Evolutionary conservation across 2,888 invertebrate species (phyloP), one percentile per base, ranked within the genome.

Genomic region (Imbricaverruca yamaguchii): DNA sequence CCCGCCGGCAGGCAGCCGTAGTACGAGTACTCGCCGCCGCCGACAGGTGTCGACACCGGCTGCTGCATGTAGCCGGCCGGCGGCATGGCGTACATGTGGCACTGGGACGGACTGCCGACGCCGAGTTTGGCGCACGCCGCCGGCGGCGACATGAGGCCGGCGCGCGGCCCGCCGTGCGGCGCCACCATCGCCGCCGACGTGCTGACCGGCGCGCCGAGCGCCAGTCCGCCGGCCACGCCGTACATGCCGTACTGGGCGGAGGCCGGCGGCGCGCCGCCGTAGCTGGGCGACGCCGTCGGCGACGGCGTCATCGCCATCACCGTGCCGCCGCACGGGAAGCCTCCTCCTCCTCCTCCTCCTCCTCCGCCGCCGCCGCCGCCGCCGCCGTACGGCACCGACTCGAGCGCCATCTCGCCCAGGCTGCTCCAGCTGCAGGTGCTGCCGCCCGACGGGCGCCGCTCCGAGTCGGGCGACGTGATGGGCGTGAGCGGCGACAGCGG

Each of bases 401-500:
- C 69, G 39, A 53, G 39, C 69, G 69, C 69, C 69, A 69, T 39
- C 69, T 69, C 69, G 12, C 69, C 69, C 39, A 53, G 39, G 69
- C 69, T 69, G 69, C 69, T 18, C 69, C 69, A 69, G 15, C 69
- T 69, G 69, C 69, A 69, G 18, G 69, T 69, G 69, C 69, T 69
- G 69, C 69, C n/a, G 18, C 69, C 69, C 15, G 69, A 69, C 69
- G 69, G 69, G 15, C 69, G 39, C 13, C 69, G 39, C 69, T 69
- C 69, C 1, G 69, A 69, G 69, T 69, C 69, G 2, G 69, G 69
- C 15, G 69, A 69, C 39, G 69, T 69, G 69, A 69, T 6, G 7
- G 69, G 69, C 15, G 69, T 69, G 15, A 69, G 69, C 69, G 69
- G 69, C 11, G 69, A 69, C 11, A 69, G 69, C 39, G 69, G 69